These are phyloP conservation scores for Phaedon cochleariae DNA, from an alignment of 2,888 invertebrate genomes.

Conservation along the genomic window DNA sequence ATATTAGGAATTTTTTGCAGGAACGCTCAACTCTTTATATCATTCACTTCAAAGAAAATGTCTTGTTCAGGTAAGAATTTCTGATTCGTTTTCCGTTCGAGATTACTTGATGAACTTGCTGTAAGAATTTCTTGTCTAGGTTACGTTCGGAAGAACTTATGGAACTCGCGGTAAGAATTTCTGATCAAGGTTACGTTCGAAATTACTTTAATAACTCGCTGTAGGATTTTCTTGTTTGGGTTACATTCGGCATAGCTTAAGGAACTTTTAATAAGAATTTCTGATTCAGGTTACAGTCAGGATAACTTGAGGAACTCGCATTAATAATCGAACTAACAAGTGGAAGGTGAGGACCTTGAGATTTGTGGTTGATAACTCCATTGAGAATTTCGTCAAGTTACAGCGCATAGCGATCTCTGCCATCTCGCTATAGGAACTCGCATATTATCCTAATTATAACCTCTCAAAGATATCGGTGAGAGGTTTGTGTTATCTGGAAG, in stretches of 20 bases:
- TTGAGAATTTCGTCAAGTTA: not conserved
- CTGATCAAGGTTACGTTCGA: too few species aligned
- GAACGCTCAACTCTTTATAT: too few species aligned
- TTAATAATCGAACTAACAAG: not conserved
- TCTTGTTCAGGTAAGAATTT: not conserved
- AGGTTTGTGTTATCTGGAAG: slow-evolving; percentile 4
- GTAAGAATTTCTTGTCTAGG: not conserved
- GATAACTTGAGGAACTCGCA: not conserved
- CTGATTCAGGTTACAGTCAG: too few species aligned
- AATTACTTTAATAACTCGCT: too few species aligned
- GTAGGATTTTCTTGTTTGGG: too few species aligned
- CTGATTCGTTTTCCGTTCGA: not conserved
- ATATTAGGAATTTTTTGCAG: too few species aligned
- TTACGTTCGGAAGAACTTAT: not conserved
- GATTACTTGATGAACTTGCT: slow-evolving; percentile 1
- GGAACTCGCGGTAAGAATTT: not conserved
- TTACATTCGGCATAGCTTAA: too few species aligned
- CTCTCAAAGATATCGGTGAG: not conserved
- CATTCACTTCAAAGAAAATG: too few species aligned
- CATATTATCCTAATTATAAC: not conserved
- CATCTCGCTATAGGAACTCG: not conserved
- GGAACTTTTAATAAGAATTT: too few species aligned
- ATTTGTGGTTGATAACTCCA: not conserved
- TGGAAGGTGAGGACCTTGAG: not conserved
- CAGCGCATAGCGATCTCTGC: not conserved